phyloP scores from a whole-genome alignment of 2,888 invertebrate species.

The Zootermopsis nevadensis region DNA sequence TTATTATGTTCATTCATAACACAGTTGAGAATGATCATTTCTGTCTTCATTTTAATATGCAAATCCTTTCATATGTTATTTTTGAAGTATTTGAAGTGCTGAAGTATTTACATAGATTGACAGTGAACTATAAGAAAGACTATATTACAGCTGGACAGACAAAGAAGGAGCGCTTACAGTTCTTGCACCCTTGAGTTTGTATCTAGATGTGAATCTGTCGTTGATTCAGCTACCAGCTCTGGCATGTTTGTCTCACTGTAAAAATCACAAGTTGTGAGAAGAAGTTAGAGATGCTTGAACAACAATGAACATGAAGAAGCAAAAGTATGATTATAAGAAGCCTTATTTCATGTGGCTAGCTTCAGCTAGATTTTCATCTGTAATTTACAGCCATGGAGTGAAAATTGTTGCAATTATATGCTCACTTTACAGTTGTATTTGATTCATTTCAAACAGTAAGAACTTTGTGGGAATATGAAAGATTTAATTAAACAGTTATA shows the following conservation, averaged over 20 bases:
- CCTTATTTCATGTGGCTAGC: too few relatives aligned
- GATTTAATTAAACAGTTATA: too few relatives aligned
- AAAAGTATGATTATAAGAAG: too few relatives aligned
- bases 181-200: conserved; percentile 34
- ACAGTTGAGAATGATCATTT: background rate
- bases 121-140: background rate
- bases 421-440: too few relatives aligned
- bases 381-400: too few relatives aligned
- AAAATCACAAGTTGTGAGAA: background rate
- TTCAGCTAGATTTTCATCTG: too few relatives aligned
- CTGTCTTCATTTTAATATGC: background rate
- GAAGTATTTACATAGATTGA: too few relatives aligned
- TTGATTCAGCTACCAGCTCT: background rate
- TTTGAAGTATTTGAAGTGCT: background rate
- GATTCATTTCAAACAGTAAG: too few relatives aligned
- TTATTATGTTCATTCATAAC: too few relatives aligned
- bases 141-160: background rate
- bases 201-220: conserved; percentile 19
- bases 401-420: too few relatives aligned
- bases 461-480: too few relatives aligned
- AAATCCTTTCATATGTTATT: background rate
- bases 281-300: background rate
- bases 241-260: background rate
- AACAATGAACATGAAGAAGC: too few relatives aligned
- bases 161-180: conserved; percentile 33